Evolutionary conservation across 2,113 vertebrate species (phyloP).

Genomic region (Galeopterus variegatus): DNA sequence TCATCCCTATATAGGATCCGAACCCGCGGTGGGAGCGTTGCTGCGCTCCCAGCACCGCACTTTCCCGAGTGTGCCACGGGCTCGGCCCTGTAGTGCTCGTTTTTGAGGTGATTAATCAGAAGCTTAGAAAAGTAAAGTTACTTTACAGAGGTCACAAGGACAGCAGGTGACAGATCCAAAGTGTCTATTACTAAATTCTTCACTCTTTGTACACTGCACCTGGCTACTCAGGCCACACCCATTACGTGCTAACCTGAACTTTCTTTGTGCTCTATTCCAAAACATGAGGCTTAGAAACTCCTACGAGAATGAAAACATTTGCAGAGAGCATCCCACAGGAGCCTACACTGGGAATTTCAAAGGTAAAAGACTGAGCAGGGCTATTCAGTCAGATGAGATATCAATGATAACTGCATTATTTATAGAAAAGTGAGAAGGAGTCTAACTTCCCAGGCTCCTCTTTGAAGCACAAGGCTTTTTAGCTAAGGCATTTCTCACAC

Average conservation of each 20-base stretch:
- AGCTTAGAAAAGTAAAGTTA: neutral
- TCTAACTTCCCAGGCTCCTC: neutral
- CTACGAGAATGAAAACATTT: neutral
- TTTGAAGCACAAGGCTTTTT: constrained; percentile 16
- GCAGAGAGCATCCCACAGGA: neutral
- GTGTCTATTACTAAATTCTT: neutral
- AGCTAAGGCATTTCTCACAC: neutral
- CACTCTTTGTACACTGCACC: neutral
- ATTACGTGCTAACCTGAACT: neutral
- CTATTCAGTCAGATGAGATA: neutral
- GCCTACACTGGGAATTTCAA: neutral
- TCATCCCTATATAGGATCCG: no score
- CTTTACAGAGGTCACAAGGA: neutral
- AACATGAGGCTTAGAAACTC: neutral
- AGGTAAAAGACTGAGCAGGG: neutral
- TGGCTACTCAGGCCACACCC: neutral
- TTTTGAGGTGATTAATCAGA: neutral
- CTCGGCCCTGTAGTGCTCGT: neutral
- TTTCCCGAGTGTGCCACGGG: no score
- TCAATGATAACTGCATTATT: neutral
- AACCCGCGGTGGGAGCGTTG: no score
- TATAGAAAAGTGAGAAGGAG: neutral
- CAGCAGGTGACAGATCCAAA: neutral
- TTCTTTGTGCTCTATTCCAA: neutral
- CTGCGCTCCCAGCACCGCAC: no score